Evolutionary conservation across 2,797 vertebrate genomes (phyloP), one percentile per base, ranked within the genome.

Genomic region (Dendrocincla tyrannina): DNA sequence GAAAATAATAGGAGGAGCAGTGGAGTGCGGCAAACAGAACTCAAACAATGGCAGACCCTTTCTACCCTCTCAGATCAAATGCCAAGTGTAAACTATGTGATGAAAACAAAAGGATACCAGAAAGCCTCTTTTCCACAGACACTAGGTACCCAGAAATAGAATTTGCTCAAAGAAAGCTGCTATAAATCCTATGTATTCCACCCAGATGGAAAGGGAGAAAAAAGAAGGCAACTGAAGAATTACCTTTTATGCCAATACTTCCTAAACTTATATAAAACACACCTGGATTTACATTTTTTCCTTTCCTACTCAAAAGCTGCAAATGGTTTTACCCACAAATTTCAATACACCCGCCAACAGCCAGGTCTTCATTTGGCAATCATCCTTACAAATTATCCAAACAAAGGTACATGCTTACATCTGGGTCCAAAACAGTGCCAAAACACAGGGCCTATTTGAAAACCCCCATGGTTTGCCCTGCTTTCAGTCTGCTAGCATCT

Each of bases 31-130:
- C 73, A 90, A 94, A 90, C 42, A 86, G 47, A 90, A 67, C 56
- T 73, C 28, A 84, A 88, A 85, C 85, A 92, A 93, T 27, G 17
- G 69, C 52, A 93, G 49, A 74, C 42, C 68, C 83, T 92, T 96
- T 91, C 73, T 91, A 75, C 35, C 62, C 53, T 96, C 84, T 96
- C 41, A 85, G 89, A 93, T 96, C 95, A 97, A 97, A 97, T 95
- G 82, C 62, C 94, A 96, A 32, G 33, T n/a, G 35, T 85, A 94
- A 96, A 91, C 91, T 92, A 88, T 19, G 13, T 64, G 41, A 95
- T 67, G 83, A 86, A 94, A 97, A 97, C 93, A 97, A 97, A 97
- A 59, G 53, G 76, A 93, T 81, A 80, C 39, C 91, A 83, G 39
- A 92, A 95, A 96, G 74, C 64, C 50, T 52, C 27, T 93, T 69